phyloP scores from a whole-genome alignment of 2,888 invertebrate genomes.

The Syritta pipiens region DNA sequence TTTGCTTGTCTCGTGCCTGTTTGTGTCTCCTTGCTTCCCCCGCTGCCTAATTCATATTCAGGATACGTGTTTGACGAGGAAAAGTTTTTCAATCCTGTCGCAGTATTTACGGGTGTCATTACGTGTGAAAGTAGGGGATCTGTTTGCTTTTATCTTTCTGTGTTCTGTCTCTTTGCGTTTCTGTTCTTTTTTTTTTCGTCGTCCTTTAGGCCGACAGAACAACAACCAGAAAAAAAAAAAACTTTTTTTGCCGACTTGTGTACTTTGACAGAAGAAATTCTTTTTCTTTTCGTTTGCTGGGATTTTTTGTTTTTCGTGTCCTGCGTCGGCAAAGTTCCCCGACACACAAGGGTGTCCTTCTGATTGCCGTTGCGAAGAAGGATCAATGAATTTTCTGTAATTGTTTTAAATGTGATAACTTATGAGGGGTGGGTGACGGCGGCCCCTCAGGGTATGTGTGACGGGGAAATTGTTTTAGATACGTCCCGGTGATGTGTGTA shows the following conservation, averaged over 20 bases:
- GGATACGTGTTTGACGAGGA: slow-evolving; percentile 64
- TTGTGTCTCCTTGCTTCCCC: neutral
- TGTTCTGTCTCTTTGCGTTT: slow-evolving; percentile 11
- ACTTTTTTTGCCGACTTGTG: slow-evolving; percentile 13
- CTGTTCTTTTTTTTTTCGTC: neutral
- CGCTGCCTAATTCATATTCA: slow-evolving; percentile 59
- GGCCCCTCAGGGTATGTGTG: slow-evolving; percentile 14
- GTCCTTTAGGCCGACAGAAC: too few relatives aligned
- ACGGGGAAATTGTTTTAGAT: slow-evolving; percentile 5
- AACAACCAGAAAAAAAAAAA: neutral
- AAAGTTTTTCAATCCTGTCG: slow-evolving; percentile 67
- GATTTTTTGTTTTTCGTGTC: neutral
- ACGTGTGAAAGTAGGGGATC: slow-evolving; percentile 62
- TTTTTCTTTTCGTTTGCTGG: slow-evolving; percentile 15
- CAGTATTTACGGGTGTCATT: slow-evolving; percentile 67
- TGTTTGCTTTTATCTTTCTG: slow-evolving; percentile 49
- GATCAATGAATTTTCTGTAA: slow-evolving; percentile 35
- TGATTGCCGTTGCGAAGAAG: slow-evolving; percentile 29
- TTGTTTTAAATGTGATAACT: slow-evolving; percentile 65
- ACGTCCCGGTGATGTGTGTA: too few relatives aligned
- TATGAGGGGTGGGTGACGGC: slow-evolving; percentile 12
- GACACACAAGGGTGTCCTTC: slow-evolving; percentile 10
- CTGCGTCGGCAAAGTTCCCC: neutral
- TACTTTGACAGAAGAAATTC: slow-evolving; percentile 23
- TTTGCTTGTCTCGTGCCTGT: neutral